Evolutionary conservation across 2,797 vertebrate genomes (phyloP).

Genomic region (Cyprinella venusta): DNA sequence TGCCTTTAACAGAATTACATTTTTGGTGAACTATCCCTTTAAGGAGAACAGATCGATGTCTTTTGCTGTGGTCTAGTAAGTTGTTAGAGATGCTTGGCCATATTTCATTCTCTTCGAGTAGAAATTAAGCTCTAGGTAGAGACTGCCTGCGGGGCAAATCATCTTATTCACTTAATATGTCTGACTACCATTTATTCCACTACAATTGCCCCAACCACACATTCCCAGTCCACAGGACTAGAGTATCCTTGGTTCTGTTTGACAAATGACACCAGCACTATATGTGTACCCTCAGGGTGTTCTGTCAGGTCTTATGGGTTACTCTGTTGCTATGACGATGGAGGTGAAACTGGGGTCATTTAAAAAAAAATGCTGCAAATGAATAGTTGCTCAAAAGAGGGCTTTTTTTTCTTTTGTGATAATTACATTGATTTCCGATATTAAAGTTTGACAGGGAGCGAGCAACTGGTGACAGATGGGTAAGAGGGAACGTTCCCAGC

Average conservation of each 20-base stretch:
- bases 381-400: constrained; percentile 21
- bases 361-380: background rate
- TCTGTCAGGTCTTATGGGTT: constrained; percentile 19
- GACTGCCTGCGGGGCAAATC: background rate
- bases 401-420: background rate
- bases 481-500: background rate
- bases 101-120: constrained; percentile 16
- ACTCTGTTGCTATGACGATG: constrained; percentile 57
- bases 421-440: constrained; percentile 48
- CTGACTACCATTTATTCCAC: constrained; percentile 21
- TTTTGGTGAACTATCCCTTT: background rate
- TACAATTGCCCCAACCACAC: constrained; percentile 8
- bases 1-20: background rate
- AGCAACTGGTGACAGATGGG: constrained; percentile 42
- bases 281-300: constrained; percentile 19
- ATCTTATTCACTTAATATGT: constrained; percentile 22
- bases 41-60: constrained; percentile 8
- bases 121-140: background rate
- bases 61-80: constrained; percentile 7
- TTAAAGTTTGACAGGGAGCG: constrained; percentile 36
- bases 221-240: background rate
- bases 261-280: constrained; percentile 9
- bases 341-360: constrained; percentile 50
- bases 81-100: constrained; percentile 9
- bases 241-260: constrained; percentile 15